phyloP scores from a whole-genome alignment of 2,888 invertebrate genomes.

The Abrostola tripartita region DNA sequence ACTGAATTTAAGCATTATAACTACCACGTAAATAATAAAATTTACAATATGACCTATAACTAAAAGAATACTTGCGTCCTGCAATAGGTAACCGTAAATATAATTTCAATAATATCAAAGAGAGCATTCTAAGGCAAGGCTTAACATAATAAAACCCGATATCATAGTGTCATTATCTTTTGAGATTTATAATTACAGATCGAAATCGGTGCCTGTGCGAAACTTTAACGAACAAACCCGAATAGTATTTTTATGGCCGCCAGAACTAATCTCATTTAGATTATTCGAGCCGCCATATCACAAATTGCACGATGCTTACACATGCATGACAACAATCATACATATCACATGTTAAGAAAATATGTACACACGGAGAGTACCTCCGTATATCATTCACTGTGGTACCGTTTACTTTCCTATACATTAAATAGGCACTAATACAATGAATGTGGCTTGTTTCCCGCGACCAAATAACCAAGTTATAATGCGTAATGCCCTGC shows the following conservation, averaged over 20 bases:
- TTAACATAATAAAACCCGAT: constrained; percentile 65
- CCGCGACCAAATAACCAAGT: constrained; percentile 49
- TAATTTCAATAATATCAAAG: constrained; percentile 83
- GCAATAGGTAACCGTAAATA: constrained; percentile 87
- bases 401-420: constrained; percentile 58
- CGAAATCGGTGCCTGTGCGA: constrained; percentile 36
- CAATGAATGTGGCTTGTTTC: constrained; percentile 61
- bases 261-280: constrained; percentile 30
- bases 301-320: constrained; percentile 54
- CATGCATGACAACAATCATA: constrained; percentile 63
- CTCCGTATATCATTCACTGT: constrained; percentile 51
- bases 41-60: constrained; percentile 82
- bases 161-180: constrained; percentile 62
- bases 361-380: constrained; percentile 62
- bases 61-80: constrained; percentile 87
- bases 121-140: constrained; percentile 87
- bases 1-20: constrained; percentile 70
- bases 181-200: constrained; percentile 64
- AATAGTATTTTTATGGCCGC: constrained; percentile 35
- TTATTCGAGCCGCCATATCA: constrained; percentile 46
- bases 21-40: constrained; percentile 79
- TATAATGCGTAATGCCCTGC: constrained; percentile 63
- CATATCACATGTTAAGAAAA: constrained; percentile 69
- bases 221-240: constrained; percentile 38
- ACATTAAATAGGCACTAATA: constrained; percentile 71